These are phyloP conservation scores for Apis cerana DNA, from an alignment of 1,140 invertebrate genomes.

Conservation along the genomic window DNA sequence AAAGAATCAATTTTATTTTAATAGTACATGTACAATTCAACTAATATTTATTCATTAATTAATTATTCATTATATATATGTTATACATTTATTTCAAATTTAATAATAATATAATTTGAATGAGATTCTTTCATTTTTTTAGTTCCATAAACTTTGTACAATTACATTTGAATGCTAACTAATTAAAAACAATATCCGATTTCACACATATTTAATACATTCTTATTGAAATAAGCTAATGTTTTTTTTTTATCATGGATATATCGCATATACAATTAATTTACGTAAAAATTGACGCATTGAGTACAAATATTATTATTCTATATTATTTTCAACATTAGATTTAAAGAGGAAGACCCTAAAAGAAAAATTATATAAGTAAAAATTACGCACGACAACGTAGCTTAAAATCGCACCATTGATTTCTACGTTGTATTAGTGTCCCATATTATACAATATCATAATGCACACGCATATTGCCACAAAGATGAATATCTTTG, in stretches of 20 bases:
- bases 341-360: slow-evolving; percentile 10
- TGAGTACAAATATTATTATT: neutral
- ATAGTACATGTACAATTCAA: neutral
- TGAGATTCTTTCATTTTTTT: neutral
- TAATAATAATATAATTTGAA: neutral
- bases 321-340: neutral
- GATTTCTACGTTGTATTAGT: neutral
- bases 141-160: neutral
- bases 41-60: neutral
- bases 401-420: neutral
- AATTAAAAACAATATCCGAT: neutral
- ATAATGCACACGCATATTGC: slow-evolving; percentile 31
- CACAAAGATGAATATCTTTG: slow-evolving; percentile 17
- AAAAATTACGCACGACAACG: neutral
- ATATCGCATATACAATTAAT: neutral
- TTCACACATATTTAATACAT: neutral
- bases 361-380: neutral
- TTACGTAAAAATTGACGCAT: neutral
- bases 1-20: neutral
- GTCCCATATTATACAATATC: neutral
- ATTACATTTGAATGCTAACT: neutral
- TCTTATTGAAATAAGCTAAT: neutral
- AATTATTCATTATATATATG: neutral
- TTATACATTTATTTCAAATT: neutral
- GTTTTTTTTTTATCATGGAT: too few relatives aligned